Base-by-base conservation (phyloP, 30 jellyfish, hydroid and myxozoan genomes). In the Hydractinia symbiolongicarpus region DNA sequence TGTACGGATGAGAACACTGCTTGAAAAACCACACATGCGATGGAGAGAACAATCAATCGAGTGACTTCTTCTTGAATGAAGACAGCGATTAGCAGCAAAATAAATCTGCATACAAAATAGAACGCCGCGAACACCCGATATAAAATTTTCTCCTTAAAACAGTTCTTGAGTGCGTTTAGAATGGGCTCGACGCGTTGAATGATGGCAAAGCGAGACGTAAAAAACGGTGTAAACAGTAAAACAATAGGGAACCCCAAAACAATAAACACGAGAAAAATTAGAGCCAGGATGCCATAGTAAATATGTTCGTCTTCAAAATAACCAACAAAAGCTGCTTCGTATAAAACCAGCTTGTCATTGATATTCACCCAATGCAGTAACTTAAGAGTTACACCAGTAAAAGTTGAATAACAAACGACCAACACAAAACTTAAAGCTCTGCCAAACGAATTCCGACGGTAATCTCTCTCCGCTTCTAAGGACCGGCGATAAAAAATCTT, bases 401-500 rank as follows among this genome's bases (percentile, higher is more conserved):
- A 67, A 10, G 94, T 84, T n/a, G 96, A 76, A 82, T 86, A 91
- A 51, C 86, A 82, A 50, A 75, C 80, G 4, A 90, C 95, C 40
- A 78, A 81, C 14, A 91, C 98, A 82, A 91, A 91, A 72, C 95
- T 86, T 15, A 91, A 77, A 8, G 98, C 96, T 54, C 98, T 70
- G 8, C 98, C 98, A 86, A 86, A 91, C 5, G 98, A 91, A 19
- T 79, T 67, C 74, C 68, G 50, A 6, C 93, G 95, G 16, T 70
- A 54, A 9, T 79, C 61, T 9, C n/a, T 16, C 66, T 66, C 83
- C n/a, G 56, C n/a, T 5, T 5, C 19, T 11, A 13, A 56, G 9
- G 81, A n/a, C 7, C 78, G 78, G 66, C 84, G 73, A 17, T 80
- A 54, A 76, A 91, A 87, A 56, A 82, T 40, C 73, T 83, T 82